Percentiles rank a stretch among this genome's conserved stretches.
phyloP scores from a whole-genome alignment of 2,113 vertebrate species.

The Cavia aperea region DNA sequence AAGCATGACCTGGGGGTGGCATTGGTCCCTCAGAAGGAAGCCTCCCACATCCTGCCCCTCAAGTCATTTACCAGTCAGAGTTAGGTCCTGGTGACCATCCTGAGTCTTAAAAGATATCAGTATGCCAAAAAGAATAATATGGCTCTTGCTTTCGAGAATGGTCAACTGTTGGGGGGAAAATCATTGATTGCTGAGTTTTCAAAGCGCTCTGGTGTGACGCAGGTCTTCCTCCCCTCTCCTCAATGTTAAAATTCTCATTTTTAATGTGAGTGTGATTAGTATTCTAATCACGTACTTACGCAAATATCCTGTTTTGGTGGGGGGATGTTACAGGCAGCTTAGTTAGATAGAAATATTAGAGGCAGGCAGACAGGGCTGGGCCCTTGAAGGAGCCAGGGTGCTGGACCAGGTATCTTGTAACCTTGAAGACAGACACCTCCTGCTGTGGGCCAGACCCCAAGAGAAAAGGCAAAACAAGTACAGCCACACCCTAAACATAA shows the following conservation, averaged over 20 bases:
- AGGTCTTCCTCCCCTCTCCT: background rate
- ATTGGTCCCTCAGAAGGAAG: background rate
- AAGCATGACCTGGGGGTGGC: background rate
- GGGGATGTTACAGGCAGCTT: no score
- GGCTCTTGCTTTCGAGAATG: background rate
- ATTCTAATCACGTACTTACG: conserved; percentile 10
- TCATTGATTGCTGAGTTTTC: background rate
- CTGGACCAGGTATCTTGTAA: no score
- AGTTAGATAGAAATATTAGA: no score
- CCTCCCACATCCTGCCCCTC: background rate
- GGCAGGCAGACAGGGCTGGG: no score
- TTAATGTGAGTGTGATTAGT: background rate
- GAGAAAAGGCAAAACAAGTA: no score
- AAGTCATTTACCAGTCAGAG: background rate
- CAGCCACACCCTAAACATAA: no score
- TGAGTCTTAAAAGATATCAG: background rate
- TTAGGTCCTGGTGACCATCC: background rate
- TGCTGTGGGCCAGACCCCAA: no score
- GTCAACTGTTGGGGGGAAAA: background rate
- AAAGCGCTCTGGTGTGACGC: background rate
- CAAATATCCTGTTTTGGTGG: background rate
- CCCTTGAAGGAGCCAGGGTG: no score
- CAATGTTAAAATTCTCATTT: conserved; percentile 27
- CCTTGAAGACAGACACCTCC: no score
- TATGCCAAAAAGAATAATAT: background rate